Base-by-base conservation (phyloP, 2,888 invertebrate genomes). In the Himalopsyche tibetana region DNA sequence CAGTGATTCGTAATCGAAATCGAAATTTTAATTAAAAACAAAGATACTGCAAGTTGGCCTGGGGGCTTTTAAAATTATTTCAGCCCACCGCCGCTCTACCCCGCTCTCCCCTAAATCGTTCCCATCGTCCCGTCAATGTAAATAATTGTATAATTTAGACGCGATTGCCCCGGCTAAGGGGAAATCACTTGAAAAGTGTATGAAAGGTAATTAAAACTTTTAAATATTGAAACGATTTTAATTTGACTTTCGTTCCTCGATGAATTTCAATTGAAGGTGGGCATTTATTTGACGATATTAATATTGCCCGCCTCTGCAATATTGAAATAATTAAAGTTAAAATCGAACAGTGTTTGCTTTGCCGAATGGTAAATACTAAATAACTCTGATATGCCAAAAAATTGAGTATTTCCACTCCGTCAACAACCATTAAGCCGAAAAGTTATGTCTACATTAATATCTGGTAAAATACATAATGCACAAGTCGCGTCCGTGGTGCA, bases 141-240 rank as follows among this genome's bases (percentile, higher is more conserved):
- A 87, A 87, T 87, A 87, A 87, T 87, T 87, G 85, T 87, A 87
- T 87, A 87, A 87, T 87, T 87, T 86, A 84, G 80, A 55, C 83
- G 63, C 86, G 86, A 87, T 87, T 85, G 87, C 87, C 84, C 86
- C 80, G 82, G 82, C 87, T 55, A 82, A 84, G 87, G 87, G 84
- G 85, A 85, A 81, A 83, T 80, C 83, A 80, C 83, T 83, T 82
- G 87, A 84, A 87, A 87, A 85, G 87, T 85, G 85, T 83, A 85
- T 80, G 83, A 85, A 63, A 84, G 87, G 85, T 85, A 87, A 85
- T 87, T 86, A 86, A 86, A 86, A 86, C 80, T 87, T 87, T 87
- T 83, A 56, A 81, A 84, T 83, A 81, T 87, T 85, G 83, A 86
- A 87, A 84, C 84, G 84, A 86, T 63, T 84, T 82, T 84, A 87